Base-by-base conservation (phyloP, 2,888 invertebrate species). In the Melieria crassipennis region DNA sequence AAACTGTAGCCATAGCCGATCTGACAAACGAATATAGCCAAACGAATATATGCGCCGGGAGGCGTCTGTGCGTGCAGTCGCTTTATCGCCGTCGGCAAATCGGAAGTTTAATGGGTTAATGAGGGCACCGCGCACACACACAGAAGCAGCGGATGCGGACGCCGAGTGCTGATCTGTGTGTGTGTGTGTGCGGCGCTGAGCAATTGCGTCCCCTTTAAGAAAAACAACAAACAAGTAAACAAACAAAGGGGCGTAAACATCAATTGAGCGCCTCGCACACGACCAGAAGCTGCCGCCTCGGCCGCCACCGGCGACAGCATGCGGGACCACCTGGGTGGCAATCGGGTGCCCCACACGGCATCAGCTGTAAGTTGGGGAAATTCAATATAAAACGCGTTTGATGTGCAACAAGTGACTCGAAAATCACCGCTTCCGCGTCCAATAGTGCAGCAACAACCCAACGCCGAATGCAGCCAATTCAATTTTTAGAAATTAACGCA, bases 91-190 rank as follows among this genome's bases (percentile, higher is more conserved):
- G 56, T 60, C 72, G 67, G 70, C 69, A 75, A 73, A 75, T 75
- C 76, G 76, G 75, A 75, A 75, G 71, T 76, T 76, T 74, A 76
- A 75, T 75, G 75, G 75, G 75, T 77, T 77, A 78, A 78, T 77
- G 76, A 76, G 73, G 73, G 48, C 43, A 56, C 47, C 64, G 30
- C 63, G 64, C 64, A 64, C 64, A 63, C 6, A 64, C 57, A 57
- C 30, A 1, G 30, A 30, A 3, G 1, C 30, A 30, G 30, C 30
- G 30, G 30, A 30, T 30, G 30, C 30, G 30, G 30, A 30, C 30
- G 30, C 30, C 30, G 30, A 30, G 30, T 30, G 30, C 3, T 30
- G 30, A 30, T 30, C 2, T 30, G 30, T 30, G 30, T 30, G 3
- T 30, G 30, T 30, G 30, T 30, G 30, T 30, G 30, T 30, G 30